phyloP scores from a whole-genome alignment of 2,797 vertebrate species.

The Sebastes taczanowskii region DNA sequence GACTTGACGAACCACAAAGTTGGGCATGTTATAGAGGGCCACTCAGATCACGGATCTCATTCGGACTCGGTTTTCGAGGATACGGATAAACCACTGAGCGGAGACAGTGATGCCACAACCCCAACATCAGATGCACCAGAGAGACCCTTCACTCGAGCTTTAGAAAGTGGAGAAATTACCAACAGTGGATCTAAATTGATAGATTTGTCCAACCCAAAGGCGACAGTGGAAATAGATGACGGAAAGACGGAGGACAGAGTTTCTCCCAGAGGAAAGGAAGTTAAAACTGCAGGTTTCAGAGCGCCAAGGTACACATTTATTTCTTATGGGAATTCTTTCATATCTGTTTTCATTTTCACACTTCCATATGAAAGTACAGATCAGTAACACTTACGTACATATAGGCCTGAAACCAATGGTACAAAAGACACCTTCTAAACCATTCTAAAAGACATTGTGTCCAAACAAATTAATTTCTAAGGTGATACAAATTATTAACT shows the following conservation, averaged over 20 bases:
- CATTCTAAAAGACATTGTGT: not conserved
- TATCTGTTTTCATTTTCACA: constrained; percentile 31
- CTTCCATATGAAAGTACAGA: constrained; percentile 15
- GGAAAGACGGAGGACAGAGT: constrained; percentile 68
- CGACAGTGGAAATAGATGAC: constrained; percentile 42
- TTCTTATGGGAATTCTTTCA: not conserved
- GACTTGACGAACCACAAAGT: constrained; percentile 42
- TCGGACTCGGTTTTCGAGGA: constrained; percentile 80
- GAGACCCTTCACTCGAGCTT: constrained; percentile 32
- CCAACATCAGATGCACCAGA: constrained; percentile 61
- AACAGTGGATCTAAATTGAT: constrained; percentile 35
- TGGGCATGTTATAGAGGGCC: constrained; percentile 60
- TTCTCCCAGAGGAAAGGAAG: constrained; percentile 77
- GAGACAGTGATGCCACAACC: constrained; percentile 63
- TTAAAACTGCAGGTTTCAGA: constrained; percentile 80
- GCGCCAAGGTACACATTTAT: constrained; percentile 74
- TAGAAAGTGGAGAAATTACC: constrained; percentile 26
- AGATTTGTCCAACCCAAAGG: constrained; percentile 34
- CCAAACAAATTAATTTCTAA: not conserved
- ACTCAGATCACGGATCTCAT: constrained; percentile 74
- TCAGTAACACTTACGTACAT: not conserved
- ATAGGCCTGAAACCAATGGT: not conserved
- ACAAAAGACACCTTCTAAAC: not conserved
- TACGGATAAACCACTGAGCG: constrained; percentile 68
- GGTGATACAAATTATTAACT: constrained; percentile 1